These are phyloP conservation scores for Rhineura floridana DNA, from an alignment of 2,113 vertebrate species.

Conservation along the genomic window DNA sequence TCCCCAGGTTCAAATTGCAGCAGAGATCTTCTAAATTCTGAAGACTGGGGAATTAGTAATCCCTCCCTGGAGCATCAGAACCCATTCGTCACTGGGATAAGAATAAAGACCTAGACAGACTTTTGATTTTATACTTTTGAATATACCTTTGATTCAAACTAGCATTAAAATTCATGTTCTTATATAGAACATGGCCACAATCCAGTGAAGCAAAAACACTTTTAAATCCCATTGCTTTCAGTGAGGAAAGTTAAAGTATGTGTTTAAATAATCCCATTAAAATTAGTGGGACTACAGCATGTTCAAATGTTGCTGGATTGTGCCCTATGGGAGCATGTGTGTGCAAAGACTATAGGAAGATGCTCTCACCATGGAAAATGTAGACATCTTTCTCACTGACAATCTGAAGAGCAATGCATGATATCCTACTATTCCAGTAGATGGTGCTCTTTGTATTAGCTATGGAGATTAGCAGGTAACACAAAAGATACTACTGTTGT, in stretches of 20 bases:
- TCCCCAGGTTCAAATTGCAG: background rate
- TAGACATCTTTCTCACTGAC: background rate
- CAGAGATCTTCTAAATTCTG: background rate
- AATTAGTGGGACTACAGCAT: background rate
- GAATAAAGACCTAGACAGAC: too few species aligned
- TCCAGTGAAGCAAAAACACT: background rate
- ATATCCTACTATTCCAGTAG: constrained; percentile 55
- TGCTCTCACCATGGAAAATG: background rate
- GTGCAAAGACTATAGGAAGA: background rate
- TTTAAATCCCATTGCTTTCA: background rate
- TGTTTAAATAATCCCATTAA: background rate
- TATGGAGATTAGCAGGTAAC: background rate
- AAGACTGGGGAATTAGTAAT: background rate
- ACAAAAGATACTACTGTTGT: background rate
- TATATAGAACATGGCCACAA: background rate
- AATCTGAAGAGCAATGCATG: background rate
- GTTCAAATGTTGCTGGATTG: background rate
- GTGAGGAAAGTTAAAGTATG: background rate
- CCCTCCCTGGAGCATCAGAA: background rate
- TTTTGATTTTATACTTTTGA: too few species aligned
- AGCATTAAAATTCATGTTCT: background rate
- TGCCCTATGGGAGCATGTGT: too few species aligned
- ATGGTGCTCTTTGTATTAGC: constrained; percentile 69
- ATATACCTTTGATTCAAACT: too few species aligned
- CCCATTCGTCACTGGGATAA: background rate